Percentiles rank a stretch among this genome's conserved stretches.
Evolutionary conservation across 1,140 invertebrate species (phyloP).

Genomic region (Pteromalus puparum): DNA sequence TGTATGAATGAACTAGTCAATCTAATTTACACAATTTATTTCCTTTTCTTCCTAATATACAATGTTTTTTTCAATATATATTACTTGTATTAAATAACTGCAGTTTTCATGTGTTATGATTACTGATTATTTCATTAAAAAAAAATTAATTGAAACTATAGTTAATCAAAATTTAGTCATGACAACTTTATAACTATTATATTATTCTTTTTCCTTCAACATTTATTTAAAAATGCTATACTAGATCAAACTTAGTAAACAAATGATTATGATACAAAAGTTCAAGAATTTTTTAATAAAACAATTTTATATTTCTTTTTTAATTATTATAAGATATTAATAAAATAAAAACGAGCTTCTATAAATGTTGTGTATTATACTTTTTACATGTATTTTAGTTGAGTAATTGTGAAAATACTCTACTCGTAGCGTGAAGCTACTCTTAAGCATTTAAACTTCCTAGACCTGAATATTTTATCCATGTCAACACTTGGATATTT

Average conservation of each 20-base stretch:
- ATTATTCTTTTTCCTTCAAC: too few species aligned
- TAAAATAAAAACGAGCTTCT: not conserved
- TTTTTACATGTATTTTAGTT: conserved; percentile 23
- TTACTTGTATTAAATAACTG: not conserved
- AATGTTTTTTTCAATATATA: conserved; percentile 17
- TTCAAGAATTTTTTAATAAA: not conserved
- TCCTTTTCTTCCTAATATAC: conserved; percentile 34
- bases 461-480: conserved; percentile 74
- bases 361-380: not conserved
- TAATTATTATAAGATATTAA: not conserved
- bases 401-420: conserved; percentile 5
- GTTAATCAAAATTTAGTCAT: not conserved
- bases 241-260: not conserved
- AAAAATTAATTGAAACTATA: not conserved
- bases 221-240: not conserved
- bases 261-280: not conserved
- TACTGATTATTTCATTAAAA: not conserved
- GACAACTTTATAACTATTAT: too few species aligned
- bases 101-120: not conserved
- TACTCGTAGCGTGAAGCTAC: not conserved
- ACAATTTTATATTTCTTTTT: not conserved
- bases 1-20: conserved; percentile 51
- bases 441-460: conserved; percentile 38
- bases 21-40: conserved; percentile 19
- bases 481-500: conserved; percentile 87